These are phyloP conservation scores for Euura saliciscinereae DNA, from an alignment of 1,140 invertebrate species.

Conservation along the genomic window DNA sequence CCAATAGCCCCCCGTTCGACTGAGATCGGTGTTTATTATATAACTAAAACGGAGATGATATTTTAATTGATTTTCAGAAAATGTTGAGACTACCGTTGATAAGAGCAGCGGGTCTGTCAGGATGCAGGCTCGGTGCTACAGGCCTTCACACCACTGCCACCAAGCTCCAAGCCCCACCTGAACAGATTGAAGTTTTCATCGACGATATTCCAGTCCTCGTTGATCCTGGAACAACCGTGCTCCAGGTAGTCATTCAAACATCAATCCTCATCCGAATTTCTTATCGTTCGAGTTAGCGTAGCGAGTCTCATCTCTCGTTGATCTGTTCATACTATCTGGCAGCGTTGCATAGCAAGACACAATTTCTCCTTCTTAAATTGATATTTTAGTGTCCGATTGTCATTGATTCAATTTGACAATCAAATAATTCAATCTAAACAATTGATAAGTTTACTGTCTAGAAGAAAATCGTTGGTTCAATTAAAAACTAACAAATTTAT, in stretches of 20 bases:
- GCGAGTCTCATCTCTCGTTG: background rate
- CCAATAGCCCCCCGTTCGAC: background rate
- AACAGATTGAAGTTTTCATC: conserved; percentile 96
- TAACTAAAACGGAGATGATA: conserved; percentile 15
- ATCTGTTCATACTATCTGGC: background rate
- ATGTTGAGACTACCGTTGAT: conserved; percentile 66
- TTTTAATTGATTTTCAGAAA: conserved; percentile 46
- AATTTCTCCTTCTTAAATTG: background rate
- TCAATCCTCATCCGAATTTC: too few species aligned
- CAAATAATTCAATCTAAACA: too few species aligned
- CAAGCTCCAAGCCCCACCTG: conserved; percentile 59
- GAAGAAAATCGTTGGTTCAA: too few species aligned
- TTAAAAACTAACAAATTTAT: too few species aligned
- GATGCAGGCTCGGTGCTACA: conserved; percentile 35
- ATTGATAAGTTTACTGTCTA: too few species aligned
- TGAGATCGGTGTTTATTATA: background rate
- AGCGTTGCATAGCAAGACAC: background rate
- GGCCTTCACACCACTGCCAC: conserved; percentile 41
- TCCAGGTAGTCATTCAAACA: conserved; percentile 74
- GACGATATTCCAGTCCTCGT: conserved; percentile 96
- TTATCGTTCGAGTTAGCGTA: too few species aligned
- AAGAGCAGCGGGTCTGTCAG: conserved; percentile 49
- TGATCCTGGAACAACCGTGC: conserved; percentile 94
- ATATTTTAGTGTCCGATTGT: conserved; percentile 15
- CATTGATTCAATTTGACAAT: too few species aligned